These are phyloP conservation scores for Ceyx margarethae DNA, from an alignment of 2,113 vertebrate species.

Conservation along the genomic window DNA sequence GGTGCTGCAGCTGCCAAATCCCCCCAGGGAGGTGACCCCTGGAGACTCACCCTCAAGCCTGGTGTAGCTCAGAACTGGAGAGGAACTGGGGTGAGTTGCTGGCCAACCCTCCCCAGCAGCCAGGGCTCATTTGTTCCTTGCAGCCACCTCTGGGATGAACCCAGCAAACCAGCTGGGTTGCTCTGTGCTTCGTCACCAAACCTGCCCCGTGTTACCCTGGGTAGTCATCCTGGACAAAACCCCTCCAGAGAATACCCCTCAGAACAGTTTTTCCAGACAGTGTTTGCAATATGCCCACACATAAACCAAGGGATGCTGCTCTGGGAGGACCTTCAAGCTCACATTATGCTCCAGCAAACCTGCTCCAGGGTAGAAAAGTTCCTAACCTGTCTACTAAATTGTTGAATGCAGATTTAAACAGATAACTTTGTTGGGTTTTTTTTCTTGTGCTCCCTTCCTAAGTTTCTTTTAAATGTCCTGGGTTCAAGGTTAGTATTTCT, in stretches of 20 bases:
- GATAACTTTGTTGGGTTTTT: not conserved
- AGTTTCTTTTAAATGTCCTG: not conserved
- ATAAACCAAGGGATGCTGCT: not conserved
- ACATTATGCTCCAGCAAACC: not conserved
- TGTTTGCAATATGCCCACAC: rapidly evolving
- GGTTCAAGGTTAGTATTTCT: not conserved
- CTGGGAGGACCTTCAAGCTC: not conserved
- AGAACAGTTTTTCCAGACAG: not conserved
- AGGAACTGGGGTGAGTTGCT: rapidly evolving
- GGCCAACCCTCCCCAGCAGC: rapidly evolving
- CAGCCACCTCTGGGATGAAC: not conserved
- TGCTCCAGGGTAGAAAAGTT: not conserved
- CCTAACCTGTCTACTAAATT: not conserved
- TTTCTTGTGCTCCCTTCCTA: too few relatives aligned
- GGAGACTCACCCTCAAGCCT: not conserved
- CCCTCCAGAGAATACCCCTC: not conserved
- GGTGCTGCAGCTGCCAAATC: not conserved
- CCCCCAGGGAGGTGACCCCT: not conserved
- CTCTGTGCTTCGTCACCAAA: not conserved
- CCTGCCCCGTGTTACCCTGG: rapidly evolving
- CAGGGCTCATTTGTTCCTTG: rapidly evolving
- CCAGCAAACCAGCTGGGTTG: rapidly evolving
- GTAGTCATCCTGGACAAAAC: not conserved
- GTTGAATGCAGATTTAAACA: not conserved
- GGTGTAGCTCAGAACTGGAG: not conserved